A percentile compares a stretch with the other conserved stretches of the same genome.
Conservation (phyloP, 2,113 vertebrate species). For the Pipra filicauda region DNA sequence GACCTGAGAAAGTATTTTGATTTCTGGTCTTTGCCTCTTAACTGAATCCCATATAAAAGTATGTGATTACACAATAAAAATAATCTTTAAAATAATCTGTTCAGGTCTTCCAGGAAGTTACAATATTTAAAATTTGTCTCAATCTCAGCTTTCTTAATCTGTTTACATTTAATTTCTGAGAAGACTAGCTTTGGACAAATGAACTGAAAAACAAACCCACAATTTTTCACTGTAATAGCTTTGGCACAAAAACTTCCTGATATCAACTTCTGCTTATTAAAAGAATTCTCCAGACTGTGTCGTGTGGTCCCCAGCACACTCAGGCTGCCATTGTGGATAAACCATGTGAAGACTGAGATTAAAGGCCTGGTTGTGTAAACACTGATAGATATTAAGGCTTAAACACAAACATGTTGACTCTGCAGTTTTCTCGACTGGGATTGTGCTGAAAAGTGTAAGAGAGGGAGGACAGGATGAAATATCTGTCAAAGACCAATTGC, state of each 20-base stretch:
- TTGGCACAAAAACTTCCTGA: not conserved
- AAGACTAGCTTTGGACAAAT: not conserved
- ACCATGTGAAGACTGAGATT: not conserved
- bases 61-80: not conserved
- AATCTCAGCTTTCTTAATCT: not conserved
- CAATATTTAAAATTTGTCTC: not conserved
- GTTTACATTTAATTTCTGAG: not conserved
- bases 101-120: not conserved
- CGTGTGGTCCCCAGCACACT: not conserved
- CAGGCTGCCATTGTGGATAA: not conserved
- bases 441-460: not conserved
- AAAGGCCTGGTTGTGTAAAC: not conserved
- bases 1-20: not conserved
- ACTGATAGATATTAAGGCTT: not conserved
- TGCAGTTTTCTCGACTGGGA: not conserved
- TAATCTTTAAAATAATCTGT: not conserved
- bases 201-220: not conserved
- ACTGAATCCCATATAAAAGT: not conserved
- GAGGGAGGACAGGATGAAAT: not conserved
- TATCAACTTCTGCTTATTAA: not conserved
- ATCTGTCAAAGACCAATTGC: not conserved
- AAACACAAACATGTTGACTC: not conserved
- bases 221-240: not conserved
- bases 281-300: not conserved
- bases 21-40: not conserved